Percentiles rank a stretch among this genome's conserved stretches.
phyloP scores from a whole-genome alignment of 2,113 vertebrate genomes.

The Cottus gobio region DNA sequence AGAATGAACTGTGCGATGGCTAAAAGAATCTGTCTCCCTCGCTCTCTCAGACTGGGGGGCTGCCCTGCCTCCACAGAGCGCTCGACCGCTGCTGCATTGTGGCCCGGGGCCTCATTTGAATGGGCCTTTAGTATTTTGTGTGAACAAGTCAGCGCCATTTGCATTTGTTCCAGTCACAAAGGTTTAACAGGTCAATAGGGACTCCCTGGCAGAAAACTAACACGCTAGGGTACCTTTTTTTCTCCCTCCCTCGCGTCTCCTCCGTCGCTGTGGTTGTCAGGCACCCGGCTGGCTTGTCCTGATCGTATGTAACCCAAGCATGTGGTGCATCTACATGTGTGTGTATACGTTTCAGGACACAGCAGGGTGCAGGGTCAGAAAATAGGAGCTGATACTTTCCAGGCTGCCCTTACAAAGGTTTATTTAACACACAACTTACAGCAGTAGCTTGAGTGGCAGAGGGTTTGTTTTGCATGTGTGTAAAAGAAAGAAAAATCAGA shows the following conservation, averaged over 20 bases:
- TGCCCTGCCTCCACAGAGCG: slow-evolving; percentile 75
- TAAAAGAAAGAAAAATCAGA: not conserved
- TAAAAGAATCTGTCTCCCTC: slow-evolving; percentile 69
- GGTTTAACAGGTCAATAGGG: slow-evolving; percentile 95
- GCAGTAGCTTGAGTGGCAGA: slow-evolving; percentile 51
- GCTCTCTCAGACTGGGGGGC: slow-evolving; percentile 74
- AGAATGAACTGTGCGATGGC: slow-evolving; percentile 62
- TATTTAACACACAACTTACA: slow-evolving; percentile 74
- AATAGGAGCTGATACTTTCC: slow-evolving; percentile 59
- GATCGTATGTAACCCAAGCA: slow-evolving; percentile 61
- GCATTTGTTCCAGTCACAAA: slow-evolving; percentile 97
- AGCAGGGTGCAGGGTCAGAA: slow-evolving; percentile 58
- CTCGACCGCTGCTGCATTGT: slow-evolving; percentile 89
- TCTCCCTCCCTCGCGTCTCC: slow-evolving; percentile 60
- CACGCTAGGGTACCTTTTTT: slow-evolving; percentile 71
- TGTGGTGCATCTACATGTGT: slow-evolving; percentile 53
- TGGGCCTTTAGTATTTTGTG: slow-evolving; percentile 89
- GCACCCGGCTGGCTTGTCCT: slow-evolving; percentile 48
- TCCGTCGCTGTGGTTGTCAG: slow-evolving; percentile 72
- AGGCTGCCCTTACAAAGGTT: slow-evolving; percentile 68
- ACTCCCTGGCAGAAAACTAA: slow-evolving; percentile 86
- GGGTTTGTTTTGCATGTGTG: slow-evolving; percentile 31
- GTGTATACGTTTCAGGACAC: slow-evolving; percentile 58
- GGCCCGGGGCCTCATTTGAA: slow-evolving; percentile 88
- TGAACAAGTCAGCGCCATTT: slow-evolving; percentile 94